Evolutionary conservation across 1,140 invertebrate species (phyloP), one percentile per base, ranked within the genome.

Genomic region (Macrostomum lignano): DNA sequence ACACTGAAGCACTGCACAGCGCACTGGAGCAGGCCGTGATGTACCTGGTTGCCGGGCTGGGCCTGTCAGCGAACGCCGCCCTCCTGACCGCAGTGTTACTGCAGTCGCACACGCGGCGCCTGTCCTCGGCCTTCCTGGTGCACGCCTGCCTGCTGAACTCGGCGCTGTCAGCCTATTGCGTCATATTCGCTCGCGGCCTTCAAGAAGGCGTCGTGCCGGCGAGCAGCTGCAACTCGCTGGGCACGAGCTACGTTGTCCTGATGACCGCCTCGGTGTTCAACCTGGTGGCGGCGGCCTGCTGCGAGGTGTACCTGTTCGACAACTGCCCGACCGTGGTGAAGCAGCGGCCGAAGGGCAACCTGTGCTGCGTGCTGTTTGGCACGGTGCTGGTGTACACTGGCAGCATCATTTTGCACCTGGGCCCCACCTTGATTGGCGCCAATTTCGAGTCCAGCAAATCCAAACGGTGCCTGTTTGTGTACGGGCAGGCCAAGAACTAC

Each of bases 341-440:
- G 36, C 41, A 44, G 0, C 41, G 9, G 15, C 15, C 15, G 19
- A 15, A 41, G 15, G 51, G 50, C 17, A 52, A 46, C 10, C 24
- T 51, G 13, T 52, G 51, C 33, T 57, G 54, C 43, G 41, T 54
- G 6, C 17, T 47, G 7, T 57, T 57, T 39, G 54, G 52, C 17
- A 43, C 55, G 19, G 30, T 51, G 9, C 46, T 54, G 36, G 49
- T 55, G 14, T 57, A 57, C 35, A 41, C 50, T 15, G 49, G 45
- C 9, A 53, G 51, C 32, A 35, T 52, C 3, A 54, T 57, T 26
- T 40, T 57, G 9, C 54, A 57, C 39, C 44, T 57, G 13, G 54
- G 54, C 15, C 54, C 54, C 25, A 57, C 54, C 7, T 39, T 57
- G 7, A 55, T 57, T 31, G 54, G 54, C 19, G 54, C 52, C 28